Conservation (phyloP, 2,888 invertebrate species). For the Netelia fuscicornis region DNA sequence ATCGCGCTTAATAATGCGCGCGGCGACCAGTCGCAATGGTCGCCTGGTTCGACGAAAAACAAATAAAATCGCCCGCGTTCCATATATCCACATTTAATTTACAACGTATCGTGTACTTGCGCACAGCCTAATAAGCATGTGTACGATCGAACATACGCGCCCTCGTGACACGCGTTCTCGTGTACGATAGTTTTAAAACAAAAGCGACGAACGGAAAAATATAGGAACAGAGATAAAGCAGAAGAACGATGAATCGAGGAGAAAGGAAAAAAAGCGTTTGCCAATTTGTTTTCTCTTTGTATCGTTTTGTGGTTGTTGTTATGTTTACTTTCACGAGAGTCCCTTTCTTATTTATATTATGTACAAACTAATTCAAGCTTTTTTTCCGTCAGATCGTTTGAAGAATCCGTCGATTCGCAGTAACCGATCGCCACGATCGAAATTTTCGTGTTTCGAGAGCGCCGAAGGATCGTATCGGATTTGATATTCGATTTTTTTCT, state of each 20-base stretch:
- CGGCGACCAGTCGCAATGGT: conserved; percentile 5
- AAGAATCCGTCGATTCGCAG: background rate
- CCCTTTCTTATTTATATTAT: conserved; percentile 64
- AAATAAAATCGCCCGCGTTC: conserved; percentile 8
- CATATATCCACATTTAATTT: conserved; percentile 39
- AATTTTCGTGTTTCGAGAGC: conserved; percentile 10
- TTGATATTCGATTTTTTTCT: background rate
- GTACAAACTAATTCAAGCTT: conserved; percentile 62
- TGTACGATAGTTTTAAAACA: conserved; percentile 7
- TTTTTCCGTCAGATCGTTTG: conserved; percentile 24
- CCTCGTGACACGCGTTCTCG: conserved; percentile 11
- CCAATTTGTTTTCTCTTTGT: background rate
- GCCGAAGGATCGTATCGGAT: conserved; percentile 9
- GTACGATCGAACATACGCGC: conserved; percentile 9
- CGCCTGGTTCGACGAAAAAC: conserved; percentile 9
- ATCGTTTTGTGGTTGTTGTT: background rate
- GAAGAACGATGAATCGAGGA: background rate
- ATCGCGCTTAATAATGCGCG: conserved; percentile 19
- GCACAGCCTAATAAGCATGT: conserved; percentile 49
- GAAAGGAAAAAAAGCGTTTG: conserved; percentile 25
- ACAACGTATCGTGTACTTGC: conserved; percentile 28
- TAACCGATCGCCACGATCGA: background rate
- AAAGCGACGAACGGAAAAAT: conserved; percentile 4
- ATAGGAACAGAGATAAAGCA: background rate
- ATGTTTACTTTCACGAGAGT: conserved; percentile 57